Evolutionary conservation across 1,140 invertebrate genomes (phyloP).

Genomic region (Ips nitidus): DNA sequence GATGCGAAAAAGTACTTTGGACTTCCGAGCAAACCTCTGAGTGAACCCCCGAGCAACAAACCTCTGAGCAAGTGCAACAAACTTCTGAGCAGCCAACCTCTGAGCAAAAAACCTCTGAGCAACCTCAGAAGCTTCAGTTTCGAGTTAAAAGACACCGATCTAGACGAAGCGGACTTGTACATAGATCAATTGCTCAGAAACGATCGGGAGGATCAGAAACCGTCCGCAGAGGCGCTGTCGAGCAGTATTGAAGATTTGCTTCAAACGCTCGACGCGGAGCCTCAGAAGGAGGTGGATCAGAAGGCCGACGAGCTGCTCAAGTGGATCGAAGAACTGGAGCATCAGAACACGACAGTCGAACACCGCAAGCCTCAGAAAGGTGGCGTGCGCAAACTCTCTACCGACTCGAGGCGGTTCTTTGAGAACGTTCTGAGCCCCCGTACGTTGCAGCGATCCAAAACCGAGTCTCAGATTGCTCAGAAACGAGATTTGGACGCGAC

Average conservation of each 20-base stretch:
- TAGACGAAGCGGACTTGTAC: constrained; percentile 48
- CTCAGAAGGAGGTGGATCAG: constrained; percentile 41
- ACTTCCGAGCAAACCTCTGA: constrained; percentile 26
- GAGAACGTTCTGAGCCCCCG: too few relatives aligned
- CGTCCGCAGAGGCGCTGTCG: constrained; percentile 43
- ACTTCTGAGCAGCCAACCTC: too few relatives aligned
- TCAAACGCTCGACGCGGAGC: constrained; percentile 44
- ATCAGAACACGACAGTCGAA: constrained; percentile 32
- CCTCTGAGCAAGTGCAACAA: too few relatives aligned
- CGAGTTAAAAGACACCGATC: constrained; percentile 48
- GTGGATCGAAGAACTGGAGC: constrained; percentile 51
- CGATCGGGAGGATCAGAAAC: constrained; percentile 48
- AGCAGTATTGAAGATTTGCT: constrained; percentile 51
- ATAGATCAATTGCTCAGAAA: constrained; percentile 50
- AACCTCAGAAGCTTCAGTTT: constrained; percentile 46
- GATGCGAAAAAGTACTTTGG: constrained; percentile 51
- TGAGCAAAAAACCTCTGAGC: too few relatives aligned
- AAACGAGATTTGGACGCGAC: constrained; percentile 47
- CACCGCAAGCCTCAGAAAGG: constrained; percentile 43
- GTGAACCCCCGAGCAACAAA: not conserved
- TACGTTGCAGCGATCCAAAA: constrained; percentile 43
- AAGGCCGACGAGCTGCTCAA: constrained; percentile 49
- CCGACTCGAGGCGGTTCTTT: too few relatives aligned
- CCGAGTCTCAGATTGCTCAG: constrained; percentile 44
- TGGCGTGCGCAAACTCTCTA: constrained; percentile 42